Percentiles rank a stretch among this genome's conserved stretches.
These are phyloP conservation scores for Lasius fuliginosus DNA, from an alignment of 2,888 invertebrate species.

Conservation along the genomic window DNA sequence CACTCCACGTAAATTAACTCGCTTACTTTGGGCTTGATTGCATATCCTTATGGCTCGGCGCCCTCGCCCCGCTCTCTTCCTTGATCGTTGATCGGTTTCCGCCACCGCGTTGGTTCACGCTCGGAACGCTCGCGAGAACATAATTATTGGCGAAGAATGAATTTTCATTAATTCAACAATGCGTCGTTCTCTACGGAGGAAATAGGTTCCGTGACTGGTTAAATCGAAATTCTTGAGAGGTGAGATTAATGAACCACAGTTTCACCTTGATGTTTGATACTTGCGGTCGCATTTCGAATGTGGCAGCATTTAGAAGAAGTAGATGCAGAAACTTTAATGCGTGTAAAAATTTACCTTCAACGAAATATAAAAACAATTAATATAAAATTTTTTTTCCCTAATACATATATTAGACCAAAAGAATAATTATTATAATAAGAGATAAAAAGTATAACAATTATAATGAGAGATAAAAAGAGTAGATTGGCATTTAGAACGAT, in stretches of 20 bases:
- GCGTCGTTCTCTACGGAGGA: conserved; percentile 40
- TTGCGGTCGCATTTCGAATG: not conserved
- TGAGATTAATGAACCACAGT: conserved; percentile 31
- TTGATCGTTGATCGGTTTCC: conserved; percentile 67
- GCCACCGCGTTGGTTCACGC: conserved; percentile 52
- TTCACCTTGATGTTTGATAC: not conserved
- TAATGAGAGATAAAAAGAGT: not conserved
- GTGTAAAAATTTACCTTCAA: not conserved
- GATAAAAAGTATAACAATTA: not conserved
- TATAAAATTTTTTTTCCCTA: not conserved
- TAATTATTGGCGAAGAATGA: conserved; percentile 64
- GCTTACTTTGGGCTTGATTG: conserved; percentile 81
- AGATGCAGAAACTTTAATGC: not conserved
- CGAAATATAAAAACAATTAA: not conserved
- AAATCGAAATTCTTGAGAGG: conserved; percentile 32
- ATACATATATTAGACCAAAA: not conserved
- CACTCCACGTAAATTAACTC: conserved; percentile 82
- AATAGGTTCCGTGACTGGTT: conserved; percentile 30
- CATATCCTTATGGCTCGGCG: conserved; percentile 77
- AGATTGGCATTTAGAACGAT: not conserved
- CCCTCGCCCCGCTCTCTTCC: conserved; percentile 51
- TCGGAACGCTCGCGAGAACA: conserved; percentile 52
- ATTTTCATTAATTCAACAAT: conserved; percentile 66
- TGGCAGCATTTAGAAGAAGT: not conserved
- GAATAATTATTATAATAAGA: not conserved